Base-by-base conservation (phyloP, 2,888 invertebrate genomes). In the Galerucella calmariensis region DNA sequence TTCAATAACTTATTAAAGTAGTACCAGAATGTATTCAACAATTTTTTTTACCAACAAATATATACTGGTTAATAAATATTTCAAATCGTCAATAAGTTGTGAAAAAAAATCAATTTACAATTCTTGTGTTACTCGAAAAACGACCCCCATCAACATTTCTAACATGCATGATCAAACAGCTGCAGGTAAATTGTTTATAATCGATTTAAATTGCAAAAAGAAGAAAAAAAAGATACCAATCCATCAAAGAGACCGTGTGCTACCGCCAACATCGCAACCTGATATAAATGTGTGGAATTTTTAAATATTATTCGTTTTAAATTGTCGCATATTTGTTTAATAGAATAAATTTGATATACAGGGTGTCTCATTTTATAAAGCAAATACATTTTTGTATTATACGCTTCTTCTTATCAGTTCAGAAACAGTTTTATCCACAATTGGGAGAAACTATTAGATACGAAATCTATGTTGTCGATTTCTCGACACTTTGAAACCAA, bases 141-240 rank as follows among this genome's bases (percentile, higher is more conserved):
- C 51, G 20, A 20, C 56, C 56, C 56, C 56, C 56, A 56, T 56
- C 16, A 16, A 56, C 56, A 56, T 56, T 56, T 56, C 16, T 56
- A 56, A 11, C 16, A 20, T 11, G 16, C 16, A 20, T 11, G 16
- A 56, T 2, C 56, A 20, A 56, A 56, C 20, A 56, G 56, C 56
- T 56, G 56, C 56, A 56, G 56, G 56, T 56, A 56, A 56, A 56
- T 56, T 56, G 56, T 10, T 20, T 9, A 56, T 56, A 56, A 56
- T 56, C 56, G 56, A 56, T 56, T 56, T 56, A 20, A 20, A 56
- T 56, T 56, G 56, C 56, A 16, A 56, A 56, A 56, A 56, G 56
- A 53, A 53, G 53, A 56, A 16, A 20, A 56, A 48, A 48, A 48
- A 3, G 56, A 56, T 56, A 9, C 56, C 11, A 20, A 56, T 56